Base-by-base conservation (phyloP, 64 coral and sea anemone species). In the Stichodactyla mertensii region DNA sequence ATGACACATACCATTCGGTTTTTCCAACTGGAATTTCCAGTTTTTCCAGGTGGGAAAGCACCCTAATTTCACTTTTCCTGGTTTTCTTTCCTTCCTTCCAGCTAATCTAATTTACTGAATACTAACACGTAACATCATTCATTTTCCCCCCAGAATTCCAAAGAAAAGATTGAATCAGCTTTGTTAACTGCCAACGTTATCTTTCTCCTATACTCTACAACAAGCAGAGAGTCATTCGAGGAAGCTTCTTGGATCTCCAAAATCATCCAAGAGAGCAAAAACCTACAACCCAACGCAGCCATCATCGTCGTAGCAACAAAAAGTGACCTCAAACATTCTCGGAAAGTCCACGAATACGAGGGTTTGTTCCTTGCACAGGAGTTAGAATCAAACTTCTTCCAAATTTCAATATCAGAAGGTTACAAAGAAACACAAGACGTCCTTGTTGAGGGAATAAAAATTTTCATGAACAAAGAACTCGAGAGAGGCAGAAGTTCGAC, bases 131-230 rank as follows among this genome's bases (percentile, higher is more conserved):
- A 45, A 45, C 1, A 45, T 45, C 36, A 45, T 45, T 18, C 27
- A 24, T 60, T 86, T 28, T 7, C 77, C 83, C 52, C 80, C 3
- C 78, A 95, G 93, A 95, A 95, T 91, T 86, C 93, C 14, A 88
- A 80, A 2, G 88, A 89, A 12, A 95, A 95, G 27, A 86, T 95
- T 18, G 90, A 92, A 70, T 70, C 15, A 51, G 84, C 78, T 27
- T 71, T 89, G 6, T 71, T 79, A 15, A 86, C 77, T 4, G 88
- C 90, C 27, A 89, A 92, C n/a, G 69, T 95, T 58, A 88, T 95
- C 36, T 83, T 92, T 28, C 54, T 95, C 31, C 67, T 95, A 27
- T 95, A 92, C 71, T 91, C 93, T 7, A 88, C 88, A n/a, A 92
- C 67, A 31, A 89, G 91, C 61, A 89, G 90, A 7, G 69, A 70